These are phyloP conservation scores for Sinocyclocheilus anophthalmus DNA, from an alignment of 2,113 vertebrate genomes.

Conservation along the genomic window DNA sequence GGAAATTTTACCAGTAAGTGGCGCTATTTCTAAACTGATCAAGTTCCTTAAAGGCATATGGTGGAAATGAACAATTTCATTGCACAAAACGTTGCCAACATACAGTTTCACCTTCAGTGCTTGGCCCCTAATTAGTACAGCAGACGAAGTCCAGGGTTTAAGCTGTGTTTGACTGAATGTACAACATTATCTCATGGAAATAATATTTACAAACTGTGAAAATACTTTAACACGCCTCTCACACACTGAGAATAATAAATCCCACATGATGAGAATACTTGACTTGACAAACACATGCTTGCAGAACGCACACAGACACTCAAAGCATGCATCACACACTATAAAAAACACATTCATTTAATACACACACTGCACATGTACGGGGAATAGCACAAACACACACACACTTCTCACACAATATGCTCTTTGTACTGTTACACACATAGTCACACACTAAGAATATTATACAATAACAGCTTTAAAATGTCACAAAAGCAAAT, in stretches of 20 bases:
- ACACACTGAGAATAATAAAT: constrained; percentile 20
- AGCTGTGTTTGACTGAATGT: constrained; percentile 4
- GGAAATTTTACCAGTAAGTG: neutral
- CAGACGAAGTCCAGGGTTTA: neutral
- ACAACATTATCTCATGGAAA: constrained; percentile 17
- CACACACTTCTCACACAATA: constrained; percentile 19
- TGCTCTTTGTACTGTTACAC: neutral
- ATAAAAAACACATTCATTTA: constrained; percentile 16
- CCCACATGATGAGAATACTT: neutral
- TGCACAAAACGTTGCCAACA: neutral
- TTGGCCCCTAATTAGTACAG: neutral
- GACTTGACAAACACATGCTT: constrained; percentile 14
- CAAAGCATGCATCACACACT: neutral
- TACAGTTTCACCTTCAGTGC: neutral
- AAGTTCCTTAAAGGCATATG: neutral
- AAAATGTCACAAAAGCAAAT: neutral
- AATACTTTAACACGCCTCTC: constrained; percentile 17
- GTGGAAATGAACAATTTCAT: neutral
- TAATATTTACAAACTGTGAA: constrained; percentile 22
- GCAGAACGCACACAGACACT: neutral
- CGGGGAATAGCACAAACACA: neutral
- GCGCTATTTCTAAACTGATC: neutral
- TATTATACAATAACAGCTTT: too few relatives aligned
- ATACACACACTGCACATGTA: constrained; percentile 2
- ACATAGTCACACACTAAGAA: neutral